These are phyloP conservation scores for Gallinago jamesoni DNA, from an alignment of 2,113 vertebrate genomes.

Conservation along the genomic window DNA sequence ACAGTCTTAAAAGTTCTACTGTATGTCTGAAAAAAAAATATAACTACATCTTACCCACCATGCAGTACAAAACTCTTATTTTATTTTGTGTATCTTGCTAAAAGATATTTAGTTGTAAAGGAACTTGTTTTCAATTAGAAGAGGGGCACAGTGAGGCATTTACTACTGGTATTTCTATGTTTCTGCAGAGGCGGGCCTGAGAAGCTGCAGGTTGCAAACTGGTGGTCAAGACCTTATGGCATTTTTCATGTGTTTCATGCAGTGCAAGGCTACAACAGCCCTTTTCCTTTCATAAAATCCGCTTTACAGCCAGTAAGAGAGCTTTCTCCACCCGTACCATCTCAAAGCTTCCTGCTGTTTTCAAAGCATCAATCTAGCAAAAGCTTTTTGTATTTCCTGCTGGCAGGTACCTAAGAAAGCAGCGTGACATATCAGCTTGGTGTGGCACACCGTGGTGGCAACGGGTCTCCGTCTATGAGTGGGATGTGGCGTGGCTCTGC, in stretches of 20 bases:
- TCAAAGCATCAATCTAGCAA: not conserved
- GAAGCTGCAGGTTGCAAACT: not conserved
- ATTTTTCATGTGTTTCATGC: not conserved
- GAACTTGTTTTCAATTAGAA: not conserved
- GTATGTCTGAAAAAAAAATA: not conserved
- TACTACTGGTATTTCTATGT: not conserved
- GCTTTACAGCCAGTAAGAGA: not conserved
- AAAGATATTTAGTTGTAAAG: not conserved
- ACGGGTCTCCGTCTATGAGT: rapidly evolving
- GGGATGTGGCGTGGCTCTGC: not conserved
- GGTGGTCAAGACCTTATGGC: not conserved
- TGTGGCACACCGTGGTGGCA: rapidly evolving
- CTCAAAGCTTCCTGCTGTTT: not conserved
- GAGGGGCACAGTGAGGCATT: not conserved
- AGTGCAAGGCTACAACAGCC: not conserved
- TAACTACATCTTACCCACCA: not conserved
- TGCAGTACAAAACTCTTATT: not conserved
- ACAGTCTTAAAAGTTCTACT: not conserved
- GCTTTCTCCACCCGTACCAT: not conserved
- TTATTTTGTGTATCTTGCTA: not conserved
- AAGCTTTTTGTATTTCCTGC: not conserved
- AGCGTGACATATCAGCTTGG: not conserved
- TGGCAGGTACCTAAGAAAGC: not conserved
- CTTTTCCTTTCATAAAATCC: not conserved
- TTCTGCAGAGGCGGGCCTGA: not conserved